Percentiles rank a stretch among this genome's conserved stretches.
These are phyloP conservation scores for Bos indicus DNA, from an alignment of 2,113 vertebrate species.

Conservation along the genomic window DNA sequence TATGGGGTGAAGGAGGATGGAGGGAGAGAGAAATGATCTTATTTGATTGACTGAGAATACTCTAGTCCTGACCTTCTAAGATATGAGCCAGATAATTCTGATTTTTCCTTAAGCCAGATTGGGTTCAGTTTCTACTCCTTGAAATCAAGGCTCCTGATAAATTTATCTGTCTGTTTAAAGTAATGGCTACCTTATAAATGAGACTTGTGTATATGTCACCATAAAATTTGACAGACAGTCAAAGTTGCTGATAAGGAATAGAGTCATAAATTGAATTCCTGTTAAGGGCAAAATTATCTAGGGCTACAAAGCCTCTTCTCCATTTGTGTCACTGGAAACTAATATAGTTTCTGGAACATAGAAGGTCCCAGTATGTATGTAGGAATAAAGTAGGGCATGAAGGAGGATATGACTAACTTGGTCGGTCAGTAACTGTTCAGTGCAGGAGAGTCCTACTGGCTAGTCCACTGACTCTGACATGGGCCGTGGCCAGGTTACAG, in stretches of 20 bases:
- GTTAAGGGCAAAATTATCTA: not conserved
- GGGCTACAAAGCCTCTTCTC: not conserved
- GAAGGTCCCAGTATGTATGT: not conserved
- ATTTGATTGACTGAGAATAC: not conserved
- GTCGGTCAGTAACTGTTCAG: not conserved
- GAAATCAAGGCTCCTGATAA: not conserved
- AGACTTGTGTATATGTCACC: not conserved
- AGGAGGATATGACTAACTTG: not conserved
- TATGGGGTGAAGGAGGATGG: accelerated
- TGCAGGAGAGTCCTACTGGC: not conserved
- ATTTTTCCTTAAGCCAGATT: not conserved
- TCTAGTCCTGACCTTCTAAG: not conserved
- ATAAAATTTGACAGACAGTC: not conserved
- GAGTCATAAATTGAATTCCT: not conserved
- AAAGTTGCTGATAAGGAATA: not conserved
- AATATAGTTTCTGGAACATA: not conserved
- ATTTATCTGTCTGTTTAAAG: not conserved
- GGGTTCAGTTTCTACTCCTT: conserved; percentile 2
- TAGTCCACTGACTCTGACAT: not conserved
- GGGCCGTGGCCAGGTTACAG: too few relatives aligned
- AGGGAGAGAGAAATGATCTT: not conserved
- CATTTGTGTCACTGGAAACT: not conserved
- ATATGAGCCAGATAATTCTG: not conserved
- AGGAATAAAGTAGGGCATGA: not conserved
- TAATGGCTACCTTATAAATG: not conserved